Evolutionary conservation across 2,888 invertebrate genomes (phyloP).

Genomic region (Hydropsyche betteni): DNA sequence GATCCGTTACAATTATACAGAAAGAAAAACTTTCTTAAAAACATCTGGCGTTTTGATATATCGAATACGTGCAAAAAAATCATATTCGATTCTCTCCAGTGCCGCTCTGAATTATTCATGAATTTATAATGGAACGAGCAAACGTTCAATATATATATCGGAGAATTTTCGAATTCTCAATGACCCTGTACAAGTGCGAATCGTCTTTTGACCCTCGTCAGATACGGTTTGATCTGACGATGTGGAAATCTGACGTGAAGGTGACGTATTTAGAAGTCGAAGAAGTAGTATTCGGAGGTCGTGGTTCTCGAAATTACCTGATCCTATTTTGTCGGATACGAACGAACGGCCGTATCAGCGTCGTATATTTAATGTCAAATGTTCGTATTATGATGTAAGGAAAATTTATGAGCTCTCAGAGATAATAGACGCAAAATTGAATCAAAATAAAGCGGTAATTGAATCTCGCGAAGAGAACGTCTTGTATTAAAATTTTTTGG

Average conservation of each 20-base stretch:
- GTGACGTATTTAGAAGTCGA: not conserved
- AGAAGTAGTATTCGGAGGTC: not conserved
- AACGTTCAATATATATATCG: no score
- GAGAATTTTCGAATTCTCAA: no score
- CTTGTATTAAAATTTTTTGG: no score
- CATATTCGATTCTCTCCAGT: not conserved
- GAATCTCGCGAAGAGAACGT: no score
- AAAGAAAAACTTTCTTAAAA: slow-evolving; percentile 3
- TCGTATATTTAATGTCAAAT: not conserved
- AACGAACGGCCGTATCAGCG: not conserved
- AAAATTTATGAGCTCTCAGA: no score
- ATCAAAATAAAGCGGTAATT: no score
- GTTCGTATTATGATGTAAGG: no score
- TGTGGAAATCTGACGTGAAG: slow-evolving; percentile 28
- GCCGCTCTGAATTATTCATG: not conserved
- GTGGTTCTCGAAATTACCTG: not conserved
- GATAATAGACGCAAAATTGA: no score
- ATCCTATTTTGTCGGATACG: slow-evolving; percentile 1
- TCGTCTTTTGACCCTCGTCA: slow-evolving; percentile 14
- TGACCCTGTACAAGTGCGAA: no score
- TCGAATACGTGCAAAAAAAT: slow-evolving; percentile 13
- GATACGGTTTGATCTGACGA: slow-evolving; percentile 15
- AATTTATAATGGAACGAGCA: no score
- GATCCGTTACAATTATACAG: not conserved
- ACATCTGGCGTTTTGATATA: slow-evolving; percentile 22